Evolutionary conservation across 1,140 invertebrate species (phyloP).

Genomic region (Micrasema longulum): DNA sequence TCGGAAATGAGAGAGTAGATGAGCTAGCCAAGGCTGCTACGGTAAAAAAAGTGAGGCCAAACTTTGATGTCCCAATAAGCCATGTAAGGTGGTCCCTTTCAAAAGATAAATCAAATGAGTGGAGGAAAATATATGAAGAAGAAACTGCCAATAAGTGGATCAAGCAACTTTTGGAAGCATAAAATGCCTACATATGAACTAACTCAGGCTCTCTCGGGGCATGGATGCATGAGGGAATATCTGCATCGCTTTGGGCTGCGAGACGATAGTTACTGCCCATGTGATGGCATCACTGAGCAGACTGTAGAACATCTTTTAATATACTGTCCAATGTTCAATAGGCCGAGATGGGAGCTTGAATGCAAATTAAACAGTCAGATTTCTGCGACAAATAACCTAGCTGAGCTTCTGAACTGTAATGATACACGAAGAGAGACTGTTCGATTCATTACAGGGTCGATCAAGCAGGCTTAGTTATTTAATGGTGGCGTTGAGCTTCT

Average conservation of each 20-base stretch:
- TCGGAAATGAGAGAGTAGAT: neutral
- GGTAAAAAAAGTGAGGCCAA: neutral
- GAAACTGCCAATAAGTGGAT: neutral
- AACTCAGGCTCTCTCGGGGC: constrained; percentile 2
- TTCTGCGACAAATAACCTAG: too few species aligned
- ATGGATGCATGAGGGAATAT: neutral
- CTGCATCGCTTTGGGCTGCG: neutral
- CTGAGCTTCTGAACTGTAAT: neutral
- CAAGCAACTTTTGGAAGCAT: neutral
- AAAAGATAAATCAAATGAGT: neutral
- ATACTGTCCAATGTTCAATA: too few species aligned
- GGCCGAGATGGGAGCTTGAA: too few species aligned
- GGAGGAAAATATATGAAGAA: neutral
- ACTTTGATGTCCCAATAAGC: neutral
- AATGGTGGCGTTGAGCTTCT: too few species aligned
- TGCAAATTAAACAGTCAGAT: too few species aligned
- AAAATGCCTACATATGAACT: neutral
- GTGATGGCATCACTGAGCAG: neutral
- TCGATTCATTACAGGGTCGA: too few species aligned
- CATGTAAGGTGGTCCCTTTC: neutral
- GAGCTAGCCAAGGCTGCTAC: neutral
- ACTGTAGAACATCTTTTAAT: neutral
- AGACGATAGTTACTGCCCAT: neutral
- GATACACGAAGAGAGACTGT: neutral
- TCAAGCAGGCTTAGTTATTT: neutral